These are phyloP conservation scores for Ophioderma brevispina DNA, from an alignment of 35 echinoderm and acorn worm genomes.

Conservation along the genomic window DNA sequence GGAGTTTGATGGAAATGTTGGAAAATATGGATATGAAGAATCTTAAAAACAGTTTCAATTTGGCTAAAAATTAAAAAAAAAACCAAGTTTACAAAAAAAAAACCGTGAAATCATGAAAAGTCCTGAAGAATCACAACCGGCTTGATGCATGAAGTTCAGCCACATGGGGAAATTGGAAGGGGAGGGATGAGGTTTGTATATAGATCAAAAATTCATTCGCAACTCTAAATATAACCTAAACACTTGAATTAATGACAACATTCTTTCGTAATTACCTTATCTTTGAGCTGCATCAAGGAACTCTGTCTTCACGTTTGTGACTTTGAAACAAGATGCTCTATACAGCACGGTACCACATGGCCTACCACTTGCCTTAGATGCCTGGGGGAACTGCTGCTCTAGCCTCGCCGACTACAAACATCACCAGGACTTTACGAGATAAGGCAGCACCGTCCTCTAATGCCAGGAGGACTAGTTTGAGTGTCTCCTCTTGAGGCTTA, in stretches of 20 bases:
- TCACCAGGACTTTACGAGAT: conserved; percentile 96
- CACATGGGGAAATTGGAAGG: too few relatives aligned
- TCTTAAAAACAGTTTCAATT: too few relatives aligned
- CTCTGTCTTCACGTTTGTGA: conserved; percentile 95
- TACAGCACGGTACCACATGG: conserved; percentile 98
- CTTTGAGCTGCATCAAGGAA: conserved; percentile 96
- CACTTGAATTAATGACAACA: background rate
- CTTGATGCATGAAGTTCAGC: too few relatives aligned
- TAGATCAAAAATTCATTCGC: too few relatives aligned
- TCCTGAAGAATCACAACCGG: too few relatives aligned
- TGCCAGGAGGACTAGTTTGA: conserved; percentile 91
- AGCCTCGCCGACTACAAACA: conserved; percentile 96
- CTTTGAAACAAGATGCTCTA: conserved; percentile 96
- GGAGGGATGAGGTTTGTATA: too few relatives aligned
- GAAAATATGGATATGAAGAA: too few relatives aligned
- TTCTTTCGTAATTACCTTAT: conserved; percentile 85
- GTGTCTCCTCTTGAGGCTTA: conserved; percentile 95
- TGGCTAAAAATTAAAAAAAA: too few relatives aligned
- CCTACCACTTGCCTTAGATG: conserved; percentile 98
- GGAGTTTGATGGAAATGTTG: too few relatives aligned
- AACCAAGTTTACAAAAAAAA: too few relatives aligned
- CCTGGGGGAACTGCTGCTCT: conserved; percentile 92
- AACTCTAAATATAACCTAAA: too few relatives aligned
- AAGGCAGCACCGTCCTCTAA: conserved; percentile 88
- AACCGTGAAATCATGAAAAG: too few relatives aligned